phyloP scores from a whole-genome alignment of 2,888 invertebrate species.

The Euproctis similis region DNA sequence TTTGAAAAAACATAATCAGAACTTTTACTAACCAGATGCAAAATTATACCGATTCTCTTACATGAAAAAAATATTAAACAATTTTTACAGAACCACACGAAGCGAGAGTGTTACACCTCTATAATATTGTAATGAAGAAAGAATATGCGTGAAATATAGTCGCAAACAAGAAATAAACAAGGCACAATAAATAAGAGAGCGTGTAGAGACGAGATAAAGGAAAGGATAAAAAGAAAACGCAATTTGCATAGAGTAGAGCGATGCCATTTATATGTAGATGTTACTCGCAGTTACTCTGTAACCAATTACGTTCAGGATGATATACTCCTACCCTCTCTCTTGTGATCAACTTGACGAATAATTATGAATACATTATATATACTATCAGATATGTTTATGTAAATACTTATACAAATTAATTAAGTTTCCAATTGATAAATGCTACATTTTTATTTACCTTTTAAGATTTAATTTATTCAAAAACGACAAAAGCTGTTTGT shows the following conservation, averaged over 20 bases:
- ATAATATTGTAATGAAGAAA: too few species aligned
- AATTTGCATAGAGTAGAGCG: conserved; percentile 2
- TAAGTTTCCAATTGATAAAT: too few species aligned
- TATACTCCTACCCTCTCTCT: conserved; percentile 4
- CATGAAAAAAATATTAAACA: too few species aligned
- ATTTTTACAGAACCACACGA: too few species aligned
- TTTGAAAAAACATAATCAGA: too few species aligned
- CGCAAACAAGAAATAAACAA: neutral
- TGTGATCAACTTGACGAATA: neutral
- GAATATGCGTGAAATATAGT: too few species aligned
- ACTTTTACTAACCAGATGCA: too few species aligned
- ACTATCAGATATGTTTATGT: too few species aligned
- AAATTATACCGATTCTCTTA: too few species aligned
- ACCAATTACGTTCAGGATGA: conserved; percentile 1
- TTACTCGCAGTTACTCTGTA: conserved; percentile 1
- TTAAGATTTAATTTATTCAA: neutral
- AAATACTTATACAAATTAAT: too few species aligned
- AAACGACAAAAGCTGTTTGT: neutral
- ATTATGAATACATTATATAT: neutral
- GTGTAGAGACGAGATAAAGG: neutral
- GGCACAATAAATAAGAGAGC: neutral
- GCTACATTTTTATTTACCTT: neutral
- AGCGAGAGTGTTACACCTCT: too few species aligned
- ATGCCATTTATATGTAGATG: conserved; percentile 4
- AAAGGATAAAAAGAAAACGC: conserved; percentile 1